A percentile compares a stretch with the other conserved stretches of the same genome.
phyloP scores from a whole-genome alignment of 2,113 vertebrate species.

The Neolamprologus kungweensis region DNA sequence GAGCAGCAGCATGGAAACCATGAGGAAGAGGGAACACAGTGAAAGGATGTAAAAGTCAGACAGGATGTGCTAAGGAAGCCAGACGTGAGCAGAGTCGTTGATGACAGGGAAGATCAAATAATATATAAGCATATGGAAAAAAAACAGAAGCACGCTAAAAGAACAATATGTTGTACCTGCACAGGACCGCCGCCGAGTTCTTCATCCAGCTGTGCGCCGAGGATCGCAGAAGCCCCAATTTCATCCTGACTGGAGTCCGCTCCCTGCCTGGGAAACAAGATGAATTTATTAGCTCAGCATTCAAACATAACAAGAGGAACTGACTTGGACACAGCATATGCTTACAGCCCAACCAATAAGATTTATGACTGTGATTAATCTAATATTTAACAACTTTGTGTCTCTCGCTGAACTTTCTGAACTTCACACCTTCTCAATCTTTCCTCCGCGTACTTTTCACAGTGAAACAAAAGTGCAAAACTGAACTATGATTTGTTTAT shows the following conservation, averaged over 20 bases:
- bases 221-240: constrained; percentile 82
- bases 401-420: neutral
- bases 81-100: neutral
- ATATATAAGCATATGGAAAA: neutral
- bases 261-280: constrained; percentile 79
- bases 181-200: constrained; percentile 88
- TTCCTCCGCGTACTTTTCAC: neutral
- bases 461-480: neutral
- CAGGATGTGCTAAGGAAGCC: neutral
- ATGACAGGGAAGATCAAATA: neutral
- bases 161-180: constrained; percentile 73
- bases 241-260: constrained; percentile 86
- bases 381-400: neutral
- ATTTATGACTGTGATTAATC: neutral
- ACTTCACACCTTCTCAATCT: neutral
- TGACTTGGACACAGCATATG: neutral
- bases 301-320: neutral
- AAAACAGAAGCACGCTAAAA: neutral
- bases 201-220: constrained; percentile 84
- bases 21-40: neutral
- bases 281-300: neutral
- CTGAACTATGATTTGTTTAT: neutral
- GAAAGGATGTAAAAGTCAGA: constrained; percentile 18
- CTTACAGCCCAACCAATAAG: neutral
- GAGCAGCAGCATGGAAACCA: neutral